phyloP scores from a whole-genome alignment of 1,140 invertebrate species.

The Brachionus koreanus region DNA sequence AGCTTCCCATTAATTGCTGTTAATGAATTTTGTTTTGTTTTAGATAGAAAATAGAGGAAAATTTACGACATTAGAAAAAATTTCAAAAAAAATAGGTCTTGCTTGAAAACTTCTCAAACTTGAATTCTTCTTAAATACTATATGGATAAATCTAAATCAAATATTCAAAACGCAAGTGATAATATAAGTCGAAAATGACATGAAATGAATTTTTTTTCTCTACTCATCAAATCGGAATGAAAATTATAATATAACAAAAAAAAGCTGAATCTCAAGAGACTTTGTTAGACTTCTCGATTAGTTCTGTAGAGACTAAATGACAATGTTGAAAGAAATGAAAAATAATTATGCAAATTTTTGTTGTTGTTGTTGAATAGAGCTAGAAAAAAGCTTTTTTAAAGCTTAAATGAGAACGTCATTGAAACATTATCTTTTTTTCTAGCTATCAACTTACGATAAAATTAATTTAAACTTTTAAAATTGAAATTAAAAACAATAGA shows the following conservation, averaged over 20 bases:
- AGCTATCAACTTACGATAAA: too few species aligned
- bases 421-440: background rate
- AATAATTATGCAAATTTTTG: background rate
- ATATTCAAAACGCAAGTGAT: background rate
- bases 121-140: too few species aligned
- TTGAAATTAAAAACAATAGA: background rate
- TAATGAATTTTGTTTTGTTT: too few species aligned
- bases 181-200: background rate
- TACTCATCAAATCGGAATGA: background rate
- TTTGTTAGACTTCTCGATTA: background rate
- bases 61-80: too few species aligned
- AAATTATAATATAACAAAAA: background rate
- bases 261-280: background rate
- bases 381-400: too few species aligned
- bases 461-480: background rate
- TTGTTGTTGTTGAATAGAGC: background rate
- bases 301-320: background rate
- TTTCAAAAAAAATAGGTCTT: too few species aligned
- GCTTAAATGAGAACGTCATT: too few species aligned
- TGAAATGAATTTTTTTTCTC: background rate
- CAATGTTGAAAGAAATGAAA: background rate
- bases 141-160: too few species aligned
- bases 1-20: background rate
- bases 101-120: too few species aligned
- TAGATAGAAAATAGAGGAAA: background rate